Base-by-base conservation (phyloP, 2,888 invertebrate species). In the Pyrocoelia pectoralis region DNA sequence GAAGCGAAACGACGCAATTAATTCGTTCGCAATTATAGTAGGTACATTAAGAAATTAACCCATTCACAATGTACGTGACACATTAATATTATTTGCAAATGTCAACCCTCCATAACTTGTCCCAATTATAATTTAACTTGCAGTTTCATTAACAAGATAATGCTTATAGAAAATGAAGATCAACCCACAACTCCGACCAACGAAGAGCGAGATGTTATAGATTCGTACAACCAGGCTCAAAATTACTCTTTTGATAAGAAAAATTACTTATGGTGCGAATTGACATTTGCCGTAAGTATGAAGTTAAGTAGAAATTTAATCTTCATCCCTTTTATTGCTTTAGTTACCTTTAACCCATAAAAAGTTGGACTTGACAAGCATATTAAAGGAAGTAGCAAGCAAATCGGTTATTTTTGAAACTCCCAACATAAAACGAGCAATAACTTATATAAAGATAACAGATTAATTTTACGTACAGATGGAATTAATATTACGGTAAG, bases 401-500 rank as follows among this genome's bases (percentile, higher is more conserved):
- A 91, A 87, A 74, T 87, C 92, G 0, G 87, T 96, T 0, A 84
- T 98, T 6, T 89, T 93, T 80, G 89, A 95, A 81, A 88, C 93
- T 0, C 87, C 89, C 0, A 85, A 89, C 41, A 95, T 98, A 62
- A 93, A 88, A 73, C 86, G 93, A 61, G 95, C 96, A 0, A 93
- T 98, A 57, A 89, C 93, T 0, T 91, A 90, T 66, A 85, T 86
- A 89, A 89, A 73, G 84, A 87, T 51, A 83, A 86, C 14, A 81
- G 73, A 13, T 80, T 90, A 0, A 86, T 89, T 66, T 83, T 99
- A 0, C 94, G 94, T 81, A 98, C 98, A 0, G 98, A 99, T 76
- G 99, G 98, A 2, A 92, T 98, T 52, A 98, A 98, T 77, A 90
- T 98, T 57, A 83, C 88, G 24, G n/a, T n/a, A n/a, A n/a, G n/a